Percentiles rank a stretch among this genome's conserved stretches.
phyloP scores from a whole-genome alignment of 2,888 invertebrate species.

The Dexiosoma caninum region DNA sequence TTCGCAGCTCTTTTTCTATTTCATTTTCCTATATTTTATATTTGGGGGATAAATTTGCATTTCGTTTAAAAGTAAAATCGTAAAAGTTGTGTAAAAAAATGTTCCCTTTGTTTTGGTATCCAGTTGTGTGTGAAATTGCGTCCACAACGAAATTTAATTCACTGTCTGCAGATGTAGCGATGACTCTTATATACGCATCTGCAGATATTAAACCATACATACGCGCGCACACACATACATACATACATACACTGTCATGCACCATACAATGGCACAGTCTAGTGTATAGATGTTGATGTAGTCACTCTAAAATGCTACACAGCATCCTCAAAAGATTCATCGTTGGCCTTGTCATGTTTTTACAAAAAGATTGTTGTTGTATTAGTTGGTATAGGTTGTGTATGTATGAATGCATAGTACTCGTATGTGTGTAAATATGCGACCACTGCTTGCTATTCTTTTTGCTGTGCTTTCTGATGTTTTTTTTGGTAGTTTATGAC shows the following conservation, averaged over 20 bases:
- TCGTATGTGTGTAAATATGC: not conserved
- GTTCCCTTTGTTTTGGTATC: conserved; percentile 2
- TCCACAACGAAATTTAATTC: conserved; percentile 34
- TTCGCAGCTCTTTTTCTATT: not conserved
- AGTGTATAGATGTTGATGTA: not conserved
- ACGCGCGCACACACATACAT: not conserved
- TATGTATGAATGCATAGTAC: not conserved
- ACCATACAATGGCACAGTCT: not conserved
- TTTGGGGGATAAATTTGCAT: conserved; percentile 47
- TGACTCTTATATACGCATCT: not conserved
- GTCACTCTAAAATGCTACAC: conserved; percentile 6
- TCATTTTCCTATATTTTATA: conserved; percentile 14
- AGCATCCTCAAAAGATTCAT: conserved; percentile 37
- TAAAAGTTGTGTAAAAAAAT: not conserved
- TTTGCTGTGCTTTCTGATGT: not conserved
- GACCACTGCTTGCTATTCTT: not conserved
- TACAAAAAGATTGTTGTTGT: conserved; percentile 22
- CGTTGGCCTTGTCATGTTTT: conserved; percentile 47
- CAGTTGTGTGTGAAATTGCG: conserved; percentile 60
- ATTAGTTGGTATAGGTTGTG: not conserved
- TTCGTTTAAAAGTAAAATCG: conserved; percentile 25
- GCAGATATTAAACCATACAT: not conserved
- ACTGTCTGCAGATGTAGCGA: conserved; percentile 15
- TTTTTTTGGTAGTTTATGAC: conserved; percentile 39
- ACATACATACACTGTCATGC: not conserved